These are phyloP conservation scores for Beris morrisii DNA, from an alignment of 2,888 invertebrate genomes.

Conservation along the genomic window DNA sequence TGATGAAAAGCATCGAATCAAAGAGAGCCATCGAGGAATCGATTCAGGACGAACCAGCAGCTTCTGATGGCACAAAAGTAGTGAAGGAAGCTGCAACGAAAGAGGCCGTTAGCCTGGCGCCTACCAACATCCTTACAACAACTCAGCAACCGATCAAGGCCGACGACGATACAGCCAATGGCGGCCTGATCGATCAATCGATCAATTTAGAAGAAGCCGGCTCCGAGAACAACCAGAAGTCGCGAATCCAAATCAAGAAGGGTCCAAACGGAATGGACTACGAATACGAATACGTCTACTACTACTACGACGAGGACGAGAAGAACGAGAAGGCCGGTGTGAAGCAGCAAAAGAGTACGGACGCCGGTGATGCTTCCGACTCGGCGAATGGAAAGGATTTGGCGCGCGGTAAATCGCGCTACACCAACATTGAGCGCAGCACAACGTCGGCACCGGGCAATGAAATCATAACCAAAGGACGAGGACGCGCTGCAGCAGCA, in stretches of 20 bases:
- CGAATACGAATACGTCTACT: conserved; percentile 90
- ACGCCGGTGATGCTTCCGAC: conserved; percentile 39
- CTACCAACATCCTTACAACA: conserved; percentile 56
- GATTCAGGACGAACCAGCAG: not conserved
- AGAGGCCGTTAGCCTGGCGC: conserved; percentile 45
- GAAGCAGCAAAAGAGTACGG: not conserved
- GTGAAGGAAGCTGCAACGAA: conserved; percentile 37
- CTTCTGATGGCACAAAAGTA: not conserved
- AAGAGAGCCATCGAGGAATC: conserved; percentile 51
- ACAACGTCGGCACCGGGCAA: conserved; percentile 57
- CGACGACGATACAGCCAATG: conserved; percentile 51
- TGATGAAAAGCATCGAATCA: conserved; percentile 60
- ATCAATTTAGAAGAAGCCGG: conserved; percentile 65
- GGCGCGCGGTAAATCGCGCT: conserved; percentile 57
- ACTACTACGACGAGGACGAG: conserved; percentile 85
- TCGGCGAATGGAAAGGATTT: conserved; percentile 56
- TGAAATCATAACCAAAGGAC: conserved; percentile 41
- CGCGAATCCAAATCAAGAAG: conserved; percentile 80
- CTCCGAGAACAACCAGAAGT: conserved; percentile 69
- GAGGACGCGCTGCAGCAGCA: conserved; percentile 37
- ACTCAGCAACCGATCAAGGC: conserved; percentile 37
- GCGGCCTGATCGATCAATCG: conserved; percentile 57
- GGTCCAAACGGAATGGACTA: conserved; percentile 89
- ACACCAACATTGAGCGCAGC: conserved; percentile 53
- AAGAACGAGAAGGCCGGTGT: conserved; percentile 53